These are phyloP conservation scores for Oryzias celebensis DNA, from an alignment of 2,113 vertebrate genomes.

Conservation along the genomic window DNA sequence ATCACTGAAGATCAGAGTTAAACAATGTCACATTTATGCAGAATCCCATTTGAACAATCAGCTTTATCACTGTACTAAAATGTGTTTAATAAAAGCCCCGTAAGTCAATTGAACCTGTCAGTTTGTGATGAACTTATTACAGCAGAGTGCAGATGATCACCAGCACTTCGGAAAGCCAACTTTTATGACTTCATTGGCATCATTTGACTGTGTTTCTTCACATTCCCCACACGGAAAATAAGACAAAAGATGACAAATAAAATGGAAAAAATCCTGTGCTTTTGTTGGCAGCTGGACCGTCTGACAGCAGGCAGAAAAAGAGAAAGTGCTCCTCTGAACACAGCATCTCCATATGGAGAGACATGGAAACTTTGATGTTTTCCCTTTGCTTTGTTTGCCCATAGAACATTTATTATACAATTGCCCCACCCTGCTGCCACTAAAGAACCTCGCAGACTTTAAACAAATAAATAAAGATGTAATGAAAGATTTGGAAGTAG, in stretches of 20 bases:
- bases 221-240: conserved; percentile 16
- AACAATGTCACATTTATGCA: too few species aligned
- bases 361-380: conserved; percentile 32
- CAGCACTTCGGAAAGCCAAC: conserved; percentile 31
- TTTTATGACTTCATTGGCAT: conserved; percentile 49
- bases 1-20: too few species aligned
- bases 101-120: background rate
- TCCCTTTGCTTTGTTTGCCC: conserved; percentile 9
- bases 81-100: too few species aligned
- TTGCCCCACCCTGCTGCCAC: conserved; percentile 43
- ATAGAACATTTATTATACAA: conserved; percentile 8
- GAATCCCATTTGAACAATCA: too few species aligned
- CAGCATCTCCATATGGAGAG: conserved; percentile 1
- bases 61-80: too few species aligned
- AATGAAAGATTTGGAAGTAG: background rate
- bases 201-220: conserved; percentile 7
- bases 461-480: conserved; percentile 14
- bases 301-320: background rate
- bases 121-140: conserved; percentile 1
- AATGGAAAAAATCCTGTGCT: conserved; percentile 5
- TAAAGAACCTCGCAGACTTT: conserved; percentile 15
- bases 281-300: conserved; percentile 10
- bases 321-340: background rate
- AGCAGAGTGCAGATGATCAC: conserved; percentile 31
- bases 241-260: conserved; percentile 6